Evolutionary conservation across 2,113 vertebrate genomes (phyloP).

Genomic region (Aldabrachelys gigantea): DNA sequence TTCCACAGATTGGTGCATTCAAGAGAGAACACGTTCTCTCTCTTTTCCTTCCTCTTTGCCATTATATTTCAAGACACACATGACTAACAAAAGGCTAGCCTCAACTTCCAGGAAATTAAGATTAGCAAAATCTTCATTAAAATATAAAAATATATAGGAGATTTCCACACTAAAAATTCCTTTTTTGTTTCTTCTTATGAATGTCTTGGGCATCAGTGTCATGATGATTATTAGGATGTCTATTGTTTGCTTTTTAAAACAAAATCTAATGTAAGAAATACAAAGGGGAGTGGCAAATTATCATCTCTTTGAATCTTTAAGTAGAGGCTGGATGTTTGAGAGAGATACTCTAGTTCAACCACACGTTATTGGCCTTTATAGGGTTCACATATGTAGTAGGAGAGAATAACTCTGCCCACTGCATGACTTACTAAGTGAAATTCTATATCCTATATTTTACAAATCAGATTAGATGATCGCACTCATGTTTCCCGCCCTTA

Average conservation of each 20-base stretch:
- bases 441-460: fast-evolving
- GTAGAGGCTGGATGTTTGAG: background rate
- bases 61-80: background rate
- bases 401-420: no score
- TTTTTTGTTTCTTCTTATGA: background rate
- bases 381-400: no score
- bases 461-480: background rate
- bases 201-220: background rate
- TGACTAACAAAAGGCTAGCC: background rate
- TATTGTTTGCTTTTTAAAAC: background rate
- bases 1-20: background rate
- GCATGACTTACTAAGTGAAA: background rate
- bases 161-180: background rate
- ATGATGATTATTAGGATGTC: background rate
- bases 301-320: background rate
- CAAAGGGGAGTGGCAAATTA: fast-evolving
- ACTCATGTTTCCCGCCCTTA: background rate
- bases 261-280: background rate
- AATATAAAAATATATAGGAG: background rate
- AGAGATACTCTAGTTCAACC: background rate
- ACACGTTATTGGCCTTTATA: no score
- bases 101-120: background rate
- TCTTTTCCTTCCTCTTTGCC: background rate
- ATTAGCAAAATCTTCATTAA: background rate
- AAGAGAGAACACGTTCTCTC: background rate